phyloP scores from a whole-genome alignment of 2,888 invertebrate genomes.

The Aporophyla nigra region DNA sequence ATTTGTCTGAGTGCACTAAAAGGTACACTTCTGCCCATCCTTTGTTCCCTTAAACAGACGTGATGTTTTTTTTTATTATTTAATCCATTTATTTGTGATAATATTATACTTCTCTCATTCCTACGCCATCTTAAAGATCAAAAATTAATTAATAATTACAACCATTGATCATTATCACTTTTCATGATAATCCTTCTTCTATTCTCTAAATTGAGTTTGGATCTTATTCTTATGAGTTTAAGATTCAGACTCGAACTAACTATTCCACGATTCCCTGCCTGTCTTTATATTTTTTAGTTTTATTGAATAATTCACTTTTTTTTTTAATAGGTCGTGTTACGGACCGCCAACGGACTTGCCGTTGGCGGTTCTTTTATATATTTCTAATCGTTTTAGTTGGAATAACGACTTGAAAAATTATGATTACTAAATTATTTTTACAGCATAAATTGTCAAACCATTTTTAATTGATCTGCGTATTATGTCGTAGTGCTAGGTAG shows the following conservation, averaged over 20 bases:
- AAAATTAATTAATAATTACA: conserved; percentile 48
- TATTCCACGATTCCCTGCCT: conserved; percentile 59
- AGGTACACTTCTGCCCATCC: not conserved
- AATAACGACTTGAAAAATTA: not conserved
- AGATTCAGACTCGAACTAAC: conserved; percentile 39
- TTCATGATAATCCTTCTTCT: conserved; percentile 6
- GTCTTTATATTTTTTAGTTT: not conserved
- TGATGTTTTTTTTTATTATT: not conserved
- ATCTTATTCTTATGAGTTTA: conserved; percentile 5
- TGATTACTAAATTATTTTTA: not conserved
- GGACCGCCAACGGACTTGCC: too few relatives aligned
- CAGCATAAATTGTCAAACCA: not conserved
- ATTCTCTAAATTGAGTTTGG: conserved; percentile 36
- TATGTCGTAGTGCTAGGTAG: not conserved
- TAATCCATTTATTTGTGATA: not conserved
- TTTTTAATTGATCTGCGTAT: not conserved
- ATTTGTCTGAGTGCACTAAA: not conserved
- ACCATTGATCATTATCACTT: conserved; percentile 42
- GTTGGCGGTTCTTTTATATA: not conserved
- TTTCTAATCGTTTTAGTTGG: not conserved
- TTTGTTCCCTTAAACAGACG: not conserved
- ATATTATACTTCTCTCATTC: not conserved
- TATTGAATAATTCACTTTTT: not conserved
- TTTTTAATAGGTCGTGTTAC: not conserved
- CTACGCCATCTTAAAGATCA: conserved; percentile 32